These are phyloP conservation scores for Eupsilia transversa DNA, from an alignment of 2,888 invertebrate genomes.

Conservation along the genomic window DNA sequence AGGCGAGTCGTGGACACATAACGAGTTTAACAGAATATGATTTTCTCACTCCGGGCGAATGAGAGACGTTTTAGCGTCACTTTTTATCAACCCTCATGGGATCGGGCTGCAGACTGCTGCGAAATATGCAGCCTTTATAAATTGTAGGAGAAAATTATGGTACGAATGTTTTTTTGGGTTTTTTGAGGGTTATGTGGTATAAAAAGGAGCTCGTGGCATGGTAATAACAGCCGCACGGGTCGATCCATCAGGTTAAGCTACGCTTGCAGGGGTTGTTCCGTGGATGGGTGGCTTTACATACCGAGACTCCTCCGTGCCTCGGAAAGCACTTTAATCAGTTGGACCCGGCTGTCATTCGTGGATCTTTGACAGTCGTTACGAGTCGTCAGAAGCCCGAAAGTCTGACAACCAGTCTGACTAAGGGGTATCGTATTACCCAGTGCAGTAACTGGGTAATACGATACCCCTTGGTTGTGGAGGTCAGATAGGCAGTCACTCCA, in stretches of 20 bases:
- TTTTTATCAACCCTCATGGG: constrained; percentile 83
- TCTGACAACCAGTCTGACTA: too few species aligned
- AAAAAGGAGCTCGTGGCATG: too few species aligned
- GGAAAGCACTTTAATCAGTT: too few species aligned
- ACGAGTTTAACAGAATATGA: constrained; percentile 91
- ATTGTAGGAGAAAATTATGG: constrained; percentile 40
- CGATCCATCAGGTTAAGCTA: too few species aligned
- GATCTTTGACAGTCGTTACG: neutral
- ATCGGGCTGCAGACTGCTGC: constrained; percentile 81
- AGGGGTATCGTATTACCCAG: too few species aligned
- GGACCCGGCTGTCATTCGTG: neutral
- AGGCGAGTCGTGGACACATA: constrained; percentile 88
- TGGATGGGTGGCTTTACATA: too few species aligned
- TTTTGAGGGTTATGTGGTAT: neutral
- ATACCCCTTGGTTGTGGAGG: too few species aligned
- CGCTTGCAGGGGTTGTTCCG: too few species aligned
- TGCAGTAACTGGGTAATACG: too few species aligned
- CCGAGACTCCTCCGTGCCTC: too few species aligned
- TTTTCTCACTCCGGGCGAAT: constrained; percentile 82
- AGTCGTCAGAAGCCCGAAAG: too few species aligned
- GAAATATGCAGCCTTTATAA: constrained; percentile 76
- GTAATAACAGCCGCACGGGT: neutral
- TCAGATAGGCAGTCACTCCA: too few species aligned
- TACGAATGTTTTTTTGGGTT: constrained; percentile 12
- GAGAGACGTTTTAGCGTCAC: constrained; percentile 88